A percentile compares a stretch with the other conserved stretches of the same genome.
phyloP scores from a whole-genome alignment of 1,140 invertebrate species.

The Leguminivora glycinivorella region DNA sequence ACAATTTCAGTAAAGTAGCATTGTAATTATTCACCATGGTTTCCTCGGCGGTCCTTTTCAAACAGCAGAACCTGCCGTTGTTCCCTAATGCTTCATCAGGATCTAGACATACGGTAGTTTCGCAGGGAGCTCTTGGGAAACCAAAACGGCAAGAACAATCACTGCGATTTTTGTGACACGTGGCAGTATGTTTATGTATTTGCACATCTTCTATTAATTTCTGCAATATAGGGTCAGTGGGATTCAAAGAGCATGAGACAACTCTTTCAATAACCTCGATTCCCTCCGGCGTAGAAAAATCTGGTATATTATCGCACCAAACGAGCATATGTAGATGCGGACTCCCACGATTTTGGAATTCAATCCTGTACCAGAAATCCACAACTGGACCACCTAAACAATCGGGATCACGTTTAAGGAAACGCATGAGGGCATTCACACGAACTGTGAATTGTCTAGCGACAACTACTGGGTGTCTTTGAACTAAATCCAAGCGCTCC shows the following conservation, averaged over 20 bases:
- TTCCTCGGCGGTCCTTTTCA: slow-evolving; percentile 34
- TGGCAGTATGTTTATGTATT: slow-evolving; percentile 15
- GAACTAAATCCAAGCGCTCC: slow-evolving; percentile 17
- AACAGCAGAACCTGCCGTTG: slow-evolving; percentile 37
- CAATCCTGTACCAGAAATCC: slow-evolving; percentile 35
- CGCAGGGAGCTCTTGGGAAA: slow-evolving; percentile 7
- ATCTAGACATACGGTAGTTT: slow-evolving; percentile 34
- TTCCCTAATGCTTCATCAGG: slow-evolving; percentile 37
- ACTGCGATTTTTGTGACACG: background rate
- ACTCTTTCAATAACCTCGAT: slow-evolving; percentile 33
- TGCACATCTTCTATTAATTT: slow-evolving; percentile 6
- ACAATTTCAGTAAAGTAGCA: slow-evolving; percentile 31
- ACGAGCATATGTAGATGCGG: slow-evolving; percentile 43
- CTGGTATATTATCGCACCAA: slow-evolving; percentile 36
- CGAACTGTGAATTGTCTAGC: slow-evolving; percentile 39
- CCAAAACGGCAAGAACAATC: background rate
- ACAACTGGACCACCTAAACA: slow-evolving; percentile 35
- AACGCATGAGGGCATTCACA: slow-evolving; percentile 38
- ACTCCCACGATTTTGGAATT: slow-evolving; percentile 43
- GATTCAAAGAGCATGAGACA: slow-evolving; percentile 10
- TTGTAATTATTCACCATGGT: slow-evolving; percentile 41
- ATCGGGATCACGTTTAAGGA: slow-evolving; percentile 30
- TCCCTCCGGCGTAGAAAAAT: slow-evolving; percentile 37
- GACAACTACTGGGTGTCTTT: slow-evolving; percentile 40
- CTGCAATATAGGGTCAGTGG: background rate